Evolutionary conservation across 2,888 invertebrate genomes (phyloP).

Genomic region (Clostera curtula): DNA sequence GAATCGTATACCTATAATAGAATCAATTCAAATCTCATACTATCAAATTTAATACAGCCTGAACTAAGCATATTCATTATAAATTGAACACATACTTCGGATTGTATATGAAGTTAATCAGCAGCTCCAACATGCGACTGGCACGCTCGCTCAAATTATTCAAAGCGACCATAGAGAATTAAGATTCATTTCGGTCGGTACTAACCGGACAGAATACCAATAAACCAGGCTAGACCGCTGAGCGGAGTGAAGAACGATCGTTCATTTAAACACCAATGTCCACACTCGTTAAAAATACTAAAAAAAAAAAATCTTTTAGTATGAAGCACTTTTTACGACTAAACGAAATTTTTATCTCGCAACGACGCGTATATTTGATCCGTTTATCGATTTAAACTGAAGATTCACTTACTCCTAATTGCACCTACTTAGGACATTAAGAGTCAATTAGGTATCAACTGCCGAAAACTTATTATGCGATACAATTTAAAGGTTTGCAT

Average conservation of each 20-base stretch:
- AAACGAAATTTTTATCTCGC: no score
- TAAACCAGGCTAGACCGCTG: constrained; percentile 37
- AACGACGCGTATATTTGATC: no score
- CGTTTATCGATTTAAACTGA: no score
- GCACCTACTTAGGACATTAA: constrained; percentile 38
- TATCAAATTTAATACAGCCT: constrained; percentile 4
- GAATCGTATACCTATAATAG: no score
- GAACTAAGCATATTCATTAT: background rate
- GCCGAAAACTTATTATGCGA: constrained; percentile 21
- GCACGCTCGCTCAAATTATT: constrained; percentile 21
- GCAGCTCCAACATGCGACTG: constrained; percentile 24
- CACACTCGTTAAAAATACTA: no score
- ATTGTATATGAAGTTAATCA: constrained; percentile 11
- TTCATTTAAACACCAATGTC: no score
- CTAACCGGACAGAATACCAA: constrained; percentile 43
- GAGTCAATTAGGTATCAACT: constrained; percentile 33
- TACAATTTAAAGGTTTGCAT: constrained; percentile 13
- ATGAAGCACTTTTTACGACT: no score
- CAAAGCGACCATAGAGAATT: constrained; percentile 30
- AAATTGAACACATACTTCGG: background rate
- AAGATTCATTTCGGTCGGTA: constrained; percentile 42
- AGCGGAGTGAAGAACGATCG: constrained; percentile 10
- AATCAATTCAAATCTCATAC: constrained; percentile 48
- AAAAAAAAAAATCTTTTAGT: no score
- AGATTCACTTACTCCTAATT: no score